These are phyloP conservation scores for Myiothlypis coronata DNA, from an alignment of 2,797 vertebrate species.

Conservation along the genomic window DNA sequence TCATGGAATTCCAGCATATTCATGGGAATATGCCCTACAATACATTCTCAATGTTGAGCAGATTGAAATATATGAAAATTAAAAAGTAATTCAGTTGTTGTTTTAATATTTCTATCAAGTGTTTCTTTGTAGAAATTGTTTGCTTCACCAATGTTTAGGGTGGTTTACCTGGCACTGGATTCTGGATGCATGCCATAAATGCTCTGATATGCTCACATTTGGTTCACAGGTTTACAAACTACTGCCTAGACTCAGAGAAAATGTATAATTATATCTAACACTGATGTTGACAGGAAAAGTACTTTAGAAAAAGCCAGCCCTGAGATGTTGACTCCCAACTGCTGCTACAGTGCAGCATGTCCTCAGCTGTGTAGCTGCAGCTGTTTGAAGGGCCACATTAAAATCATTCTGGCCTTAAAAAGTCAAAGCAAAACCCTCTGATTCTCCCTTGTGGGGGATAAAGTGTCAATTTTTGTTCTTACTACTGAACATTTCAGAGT, in stretches of 20 bases:
- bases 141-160: background rate
- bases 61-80: background rate
- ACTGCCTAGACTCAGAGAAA: background rate
- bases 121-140: background rate
- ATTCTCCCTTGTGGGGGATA: background rate
- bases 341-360: background rate
- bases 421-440: background rate
- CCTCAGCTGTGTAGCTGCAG: background rate
- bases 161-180: background rate
- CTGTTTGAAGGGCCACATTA: background rate
- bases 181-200: background rate
- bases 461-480: background rate
- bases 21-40: background rate
- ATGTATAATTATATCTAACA: background rate
- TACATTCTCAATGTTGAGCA: rapidly evolving
- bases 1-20: background rate
- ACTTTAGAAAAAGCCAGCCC: background rate
- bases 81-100: background rate
- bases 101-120: background rate
- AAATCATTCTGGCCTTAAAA: background rate
- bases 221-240: background rate
- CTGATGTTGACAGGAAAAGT: background rate
- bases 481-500: background rate
- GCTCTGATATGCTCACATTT: background rate
- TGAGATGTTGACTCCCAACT: background rate